Base-by-base conservation (phyloP, 2,797 vertebrate genomes). In the Pseudomugil tenellus region DNA sequence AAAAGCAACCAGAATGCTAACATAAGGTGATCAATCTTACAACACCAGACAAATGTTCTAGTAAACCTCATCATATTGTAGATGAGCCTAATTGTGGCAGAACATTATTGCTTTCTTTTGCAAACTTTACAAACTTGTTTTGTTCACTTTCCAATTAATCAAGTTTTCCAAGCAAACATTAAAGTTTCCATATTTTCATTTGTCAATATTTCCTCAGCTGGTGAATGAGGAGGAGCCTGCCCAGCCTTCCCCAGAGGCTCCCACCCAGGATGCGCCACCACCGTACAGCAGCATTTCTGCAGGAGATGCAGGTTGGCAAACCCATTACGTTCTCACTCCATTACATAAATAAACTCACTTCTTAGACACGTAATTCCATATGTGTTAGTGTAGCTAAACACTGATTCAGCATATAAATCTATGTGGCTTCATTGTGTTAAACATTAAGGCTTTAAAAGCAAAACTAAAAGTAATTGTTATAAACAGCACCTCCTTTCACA, bases 281-380 rank as follows among this genome's bases (percentile, higher is more conserved):
- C 96, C 97, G 1, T 99, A 99, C 92, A 97, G 95, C 95, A 98
- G 96, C 89, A 83, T 98, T 26, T 92, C 95, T 76, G 94, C 93
- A 0, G 96, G 96, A 52, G 95, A 88, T 23, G 89, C 96, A 93
- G 96, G 97, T 98, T 31, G 64, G 76, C 4, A 70, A 51, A 26
- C 28, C 37, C 65, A 34, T 41, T 6, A 10, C 48, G 32, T 54
- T 29, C 6, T 41, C 52, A 28, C 17, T 2, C 54, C 16, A 64
- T 25, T 34, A 1, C 0, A 29, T 14, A 26, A 39, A 6, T n/a
- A 23, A 8, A 66, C 32, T 55, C 51, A 6, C 11, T 37, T 31
- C 62, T 51, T 3, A 37, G 17, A n/a, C 14, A 17, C 19, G n/a
- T 46, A 31, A 39, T 23, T 23, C 4, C 32, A 11, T 4, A 46